Percentiles rank a stretch among this genome's conserved stretches.
Evolutionary conservation across 2,888 invertebrate species (phyloP).

Genomic region (Marasmarcha lunaedactyla): DNA sequence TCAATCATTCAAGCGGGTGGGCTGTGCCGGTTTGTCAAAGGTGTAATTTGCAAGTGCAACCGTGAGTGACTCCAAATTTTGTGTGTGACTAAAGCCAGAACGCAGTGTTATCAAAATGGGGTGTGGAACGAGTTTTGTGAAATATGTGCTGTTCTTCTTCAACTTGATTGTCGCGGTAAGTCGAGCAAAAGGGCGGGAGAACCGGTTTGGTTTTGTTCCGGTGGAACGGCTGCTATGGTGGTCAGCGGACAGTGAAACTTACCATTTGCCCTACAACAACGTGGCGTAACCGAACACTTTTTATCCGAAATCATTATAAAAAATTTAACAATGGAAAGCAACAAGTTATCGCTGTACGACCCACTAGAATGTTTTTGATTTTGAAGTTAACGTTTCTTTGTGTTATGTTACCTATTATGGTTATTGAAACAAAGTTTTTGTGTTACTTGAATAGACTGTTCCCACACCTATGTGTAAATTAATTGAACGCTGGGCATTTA

Average conservation of each 20-base stretch:
- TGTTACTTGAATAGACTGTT: no score
- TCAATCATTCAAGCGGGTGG: conserved; percentile 27
- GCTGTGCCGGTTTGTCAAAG: conserved; percentile 23
- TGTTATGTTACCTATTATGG: no score
- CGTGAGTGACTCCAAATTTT: conserved; percentile 49
- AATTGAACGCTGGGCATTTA: no score
- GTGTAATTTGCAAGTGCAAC: conserved; percentile 23
- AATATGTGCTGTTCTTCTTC: conserved; percentile 85
- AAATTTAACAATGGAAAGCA: conserved; percentile 1
- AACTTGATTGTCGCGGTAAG: conserved; percentile 84
- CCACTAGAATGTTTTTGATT: no score
- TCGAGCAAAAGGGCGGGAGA: conserved; percentile 44
- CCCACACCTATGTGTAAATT: no score
- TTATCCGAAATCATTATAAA: conserved; percentile 1
- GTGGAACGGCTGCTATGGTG: conserved; percentile 24
- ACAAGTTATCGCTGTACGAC: no score
- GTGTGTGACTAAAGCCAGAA: conserved; percentile 30
- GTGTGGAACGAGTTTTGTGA: conserved; percentile 82
- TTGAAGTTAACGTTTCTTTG: no score
- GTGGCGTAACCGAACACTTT: conserved; percentile 8
- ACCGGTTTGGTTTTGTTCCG: conserved; percentile 48
- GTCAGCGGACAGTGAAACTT: conserved; percentile 41
- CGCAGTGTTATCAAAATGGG: conserved; percentile 65
- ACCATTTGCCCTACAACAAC: conserved; percentile 13
- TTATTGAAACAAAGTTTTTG: no score